These are phyloP conservation scores for Copsychus sechellarum DNA, from an alignment of 2,113 vertebrate species.

Conservation along the genomic window DNA sequence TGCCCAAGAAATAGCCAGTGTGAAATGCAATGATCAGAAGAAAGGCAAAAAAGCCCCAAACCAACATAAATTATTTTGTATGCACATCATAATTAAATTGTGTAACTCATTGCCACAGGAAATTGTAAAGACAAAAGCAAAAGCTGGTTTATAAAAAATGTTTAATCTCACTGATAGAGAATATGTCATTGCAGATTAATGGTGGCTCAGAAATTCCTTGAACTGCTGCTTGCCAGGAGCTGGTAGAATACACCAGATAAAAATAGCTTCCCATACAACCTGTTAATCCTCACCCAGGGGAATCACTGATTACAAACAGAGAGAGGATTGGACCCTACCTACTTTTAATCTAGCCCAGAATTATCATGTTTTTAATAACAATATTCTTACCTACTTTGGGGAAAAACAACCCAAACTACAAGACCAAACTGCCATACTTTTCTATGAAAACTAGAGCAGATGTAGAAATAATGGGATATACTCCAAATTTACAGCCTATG, in stretches of 20 bases:
- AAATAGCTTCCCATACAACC: neutral
- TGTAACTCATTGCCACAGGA: neutral
- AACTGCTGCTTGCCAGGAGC: neutral
- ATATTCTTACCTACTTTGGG: neutral
- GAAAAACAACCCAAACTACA: rapidly evolving
- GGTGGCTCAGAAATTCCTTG: neutral
- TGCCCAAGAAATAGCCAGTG: neutral
- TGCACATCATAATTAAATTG: neutral
- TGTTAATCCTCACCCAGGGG: neutral
- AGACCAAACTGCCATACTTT: neutral
- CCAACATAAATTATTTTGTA: neutral
- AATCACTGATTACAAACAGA: neutral
- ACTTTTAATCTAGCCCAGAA: neutral
- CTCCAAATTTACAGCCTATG: neutral
- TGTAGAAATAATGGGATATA: neutral
- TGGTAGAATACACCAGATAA: neutral
- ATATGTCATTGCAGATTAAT: neutral
- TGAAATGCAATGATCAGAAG: neutral
- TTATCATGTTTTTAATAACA: neutral
- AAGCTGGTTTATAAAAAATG: neutral
- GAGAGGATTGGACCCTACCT: neutral
- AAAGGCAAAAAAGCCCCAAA: neutral
- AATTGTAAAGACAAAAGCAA: neutral
- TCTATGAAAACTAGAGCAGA: neutral
- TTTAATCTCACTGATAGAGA: neutral